Evolutionary conservation across 1,140 invertebrate genomes (phyloP).

Genomic region (Cydia fagiglandana): DNA sequence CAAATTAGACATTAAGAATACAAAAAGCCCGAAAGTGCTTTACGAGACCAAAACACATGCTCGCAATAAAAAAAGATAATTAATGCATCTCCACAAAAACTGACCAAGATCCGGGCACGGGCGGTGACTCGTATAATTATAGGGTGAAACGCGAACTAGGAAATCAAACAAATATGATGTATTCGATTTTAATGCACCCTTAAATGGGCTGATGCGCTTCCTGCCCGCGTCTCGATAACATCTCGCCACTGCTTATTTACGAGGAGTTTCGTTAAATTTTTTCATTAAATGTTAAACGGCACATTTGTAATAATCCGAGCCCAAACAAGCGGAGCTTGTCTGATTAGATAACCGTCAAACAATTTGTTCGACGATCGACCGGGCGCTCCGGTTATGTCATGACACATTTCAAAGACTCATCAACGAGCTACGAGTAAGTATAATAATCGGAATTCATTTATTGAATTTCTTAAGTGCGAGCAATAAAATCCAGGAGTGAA

Average conservation of each 20-base stretch:
- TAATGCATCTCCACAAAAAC: slow-evolving; percentile 73
- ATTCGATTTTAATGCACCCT: slow-evolving; percentile 79
- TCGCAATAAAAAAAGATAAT: slow-evolving; percentile 72
- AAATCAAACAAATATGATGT: slow-evolving; percentile 80
- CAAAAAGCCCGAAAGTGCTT: slow-evolving; percentile 72
- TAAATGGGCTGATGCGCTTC: slow-evolving; percentile 77
- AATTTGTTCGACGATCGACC: slow-evolving; percentile 54
- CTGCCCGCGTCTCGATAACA: slow-evolving; percentile 70
- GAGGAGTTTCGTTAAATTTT: slow-evolving; percentile 59
- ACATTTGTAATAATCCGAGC: slow-evolving; percentile 66
- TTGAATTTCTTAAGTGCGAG: slow-evolving; percentile 45
- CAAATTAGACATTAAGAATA: slow-evolving; percentile 69
- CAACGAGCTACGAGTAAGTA: slow-evolving; percentile 12
- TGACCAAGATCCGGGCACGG: slow-evolving; percentile 65
- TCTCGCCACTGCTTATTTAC: slow-evolving; percentile 70
- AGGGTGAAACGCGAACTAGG: slow-evolving; percentile 76
- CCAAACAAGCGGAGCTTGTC: slow-evolving; percentile 62
- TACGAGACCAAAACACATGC: slow-evolving; percentile 70
- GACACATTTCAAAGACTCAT: slow-evolving; percentile 44
- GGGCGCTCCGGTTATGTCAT: slow-evolving; percentile 41
- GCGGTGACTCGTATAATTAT: slow-evolving; percentile 78
- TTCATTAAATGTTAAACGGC: slow-evolving; percentile 66
- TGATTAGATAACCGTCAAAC: slow-evolving; percentile 65
- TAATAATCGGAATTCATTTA: slow-evolving; percentile 47
- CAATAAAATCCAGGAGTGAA: slow-evolving; percentile 61